A percentile compares a stretch with the other conserved stretches of the same genome.
Evolutionary conservation across 2,888 invertebrate species (phyloP).

Genomic region (Drosophila merina): DNA sequence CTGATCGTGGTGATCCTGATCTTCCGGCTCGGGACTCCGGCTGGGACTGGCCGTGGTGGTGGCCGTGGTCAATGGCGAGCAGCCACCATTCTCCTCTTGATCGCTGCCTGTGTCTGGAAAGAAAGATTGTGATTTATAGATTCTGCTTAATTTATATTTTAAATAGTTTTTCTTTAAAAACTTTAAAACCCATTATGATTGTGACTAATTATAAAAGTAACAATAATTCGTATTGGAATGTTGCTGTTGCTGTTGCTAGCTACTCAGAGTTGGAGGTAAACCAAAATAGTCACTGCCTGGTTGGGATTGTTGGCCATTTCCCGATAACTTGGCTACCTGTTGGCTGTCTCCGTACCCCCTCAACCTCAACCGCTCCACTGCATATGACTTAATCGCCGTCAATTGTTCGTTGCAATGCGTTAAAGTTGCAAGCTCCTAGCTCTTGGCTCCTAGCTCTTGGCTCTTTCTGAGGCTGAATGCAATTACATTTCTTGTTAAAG

Average conservation of each 20-base stretch:
- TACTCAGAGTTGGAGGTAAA: neutral
- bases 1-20: constrained; percentile 27
- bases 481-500: constrained; percentile 65
- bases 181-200: neutral
- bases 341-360: constrained; percentile 2
- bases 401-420: constrained; percentile 68
- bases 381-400: constrained; percentile 74
- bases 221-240: constrained; percentile 1
- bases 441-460: constrained; percentile 2
- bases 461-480: constrained; percentile 47
- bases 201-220: constrained; percentile 1
- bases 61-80: constrained; percentile 80
- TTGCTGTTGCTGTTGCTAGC: neutral
- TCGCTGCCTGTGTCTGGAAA: constrained; percentile 81
- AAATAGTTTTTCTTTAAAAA: neutral
- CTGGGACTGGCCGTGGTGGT: constrained; percentile 64
- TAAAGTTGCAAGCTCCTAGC: constrained; percentile 34
- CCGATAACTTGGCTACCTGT: constrained; percentile 41
- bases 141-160: neutral
- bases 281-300: constrained; percentile 55
- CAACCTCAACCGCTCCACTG: neutral
- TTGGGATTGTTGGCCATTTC: constrained; percentile 40
- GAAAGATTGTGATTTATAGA: neutral
- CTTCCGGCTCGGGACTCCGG: constrained; percentile 62
- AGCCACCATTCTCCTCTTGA: constrained; percentile 83